Percentiles rank a stretch among this genome's conserved stretches.
Evolutionary conservation across 2,797 vertebrate species (phyloP).

Genomic region (Ceryle rudis): DNA sequence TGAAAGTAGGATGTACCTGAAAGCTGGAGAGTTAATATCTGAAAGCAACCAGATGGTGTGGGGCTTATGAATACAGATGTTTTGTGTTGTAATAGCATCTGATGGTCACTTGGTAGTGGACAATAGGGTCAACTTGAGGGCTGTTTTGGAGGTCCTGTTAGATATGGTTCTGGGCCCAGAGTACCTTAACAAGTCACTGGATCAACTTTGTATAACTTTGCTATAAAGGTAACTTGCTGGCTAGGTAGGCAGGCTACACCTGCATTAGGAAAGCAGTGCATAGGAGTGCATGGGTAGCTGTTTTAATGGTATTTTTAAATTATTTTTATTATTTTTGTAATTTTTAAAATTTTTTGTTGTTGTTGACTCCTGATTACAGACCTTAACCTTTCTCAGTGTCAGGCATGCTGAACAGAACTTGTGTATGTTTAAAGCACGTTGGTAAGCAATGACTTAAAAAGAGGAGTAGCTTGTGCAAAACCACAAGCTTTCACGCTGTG

Average conservation of each 20-base stretch:
- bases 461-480: background rate
- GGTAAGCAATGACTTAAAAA: background rate
- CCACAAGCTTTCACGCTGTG: background rate
- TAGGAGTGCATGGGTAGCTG: rapidly evolving
- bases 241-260: background rate
- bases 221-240: background rate
- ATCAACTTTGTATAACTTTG: background rate
- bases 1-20: background rate
- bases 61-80: background rate
- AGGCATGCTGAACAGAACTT: background rate
- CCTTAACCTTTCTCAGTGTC: background rate
- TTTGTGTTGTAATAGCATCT: background rate
- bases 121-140: background rate
- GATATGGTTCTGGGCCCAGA: background rate
- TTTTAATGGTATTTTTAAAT: no score
- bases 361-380: no score
- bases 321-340: no score
- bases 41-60: background rate
- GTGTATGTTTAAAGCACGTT: rapidly evolving
- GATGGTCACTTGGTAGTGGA: background rate
- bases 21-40: no score
- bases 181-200: background rate
- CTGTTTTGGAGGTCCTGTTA: background rate
- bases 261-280: background rate
- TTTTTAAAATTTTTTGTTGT: no score